Evolutionary conservation across 2,797 vertebrate genomes (phyloP).

Genomic region (Ctenopoma multispine): DNA sequence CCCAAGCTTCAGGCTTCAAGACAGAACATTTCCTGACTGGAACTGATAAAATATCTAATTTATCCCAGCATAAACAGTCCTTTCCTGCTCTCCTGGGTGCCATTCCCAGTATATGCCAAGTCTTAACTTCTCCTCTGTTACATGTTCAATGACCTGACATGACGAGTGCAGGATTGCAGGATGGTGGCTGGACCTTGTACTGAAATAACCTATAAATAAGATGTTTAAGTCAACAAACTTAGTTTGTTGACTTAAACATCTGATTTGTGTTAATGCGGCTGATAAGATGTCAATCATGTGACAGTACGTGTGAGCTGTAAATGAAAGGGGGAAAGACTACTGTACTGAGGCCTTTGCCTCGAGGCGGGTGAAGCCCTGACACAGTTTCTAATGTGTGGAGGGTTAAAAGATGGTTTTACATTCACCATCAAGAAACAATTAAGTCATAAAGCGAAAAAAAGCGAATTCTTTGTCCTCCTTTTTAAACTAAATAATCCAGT

Average conservation of each 20-base stretch:
- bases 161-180: conserved; percentile 4
- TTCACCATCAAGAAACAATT: background rate
- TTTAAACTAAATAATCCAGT: conserved; percentile 16
- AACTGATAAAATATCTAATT: conserved; percentile 21
- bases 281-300: conserved; percentile 47
- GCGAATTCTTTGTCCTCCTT: background rate
- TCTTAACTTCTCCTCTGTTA: background rate
- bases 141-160: conserved; percentile 23
- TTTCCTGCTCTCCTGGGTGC: conserved; percentile 15
- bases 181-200: conserved; percentile 54
- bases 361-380: conserved; percentile 8
- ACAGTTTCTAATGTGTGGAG: background rate
- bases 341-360: background rate
- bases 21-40: background rate
- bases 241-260: too few relatives aligned
- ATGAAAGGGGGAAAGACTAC: conserved; percentile 7
- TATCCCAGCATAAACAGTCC: conserved; percentile 2
- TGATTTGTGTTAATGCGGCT: conserved; percentile 40
- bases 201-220: conserved; percentile 53
- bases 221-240: conserved; percentile 54
- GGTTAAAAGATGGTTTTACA: conserved; percentile 12
- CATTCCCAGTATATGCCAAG: background rate
- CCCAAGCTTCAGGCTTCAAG: background rate
- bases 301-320: conserved; percentile 14
- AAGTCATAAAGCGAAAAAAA: conserved; percentile 11